Evolutionary conservation across 1,140 invertebrate genomes (phyloP).

Genomic region (Hycleus phaleratus): DNA sequence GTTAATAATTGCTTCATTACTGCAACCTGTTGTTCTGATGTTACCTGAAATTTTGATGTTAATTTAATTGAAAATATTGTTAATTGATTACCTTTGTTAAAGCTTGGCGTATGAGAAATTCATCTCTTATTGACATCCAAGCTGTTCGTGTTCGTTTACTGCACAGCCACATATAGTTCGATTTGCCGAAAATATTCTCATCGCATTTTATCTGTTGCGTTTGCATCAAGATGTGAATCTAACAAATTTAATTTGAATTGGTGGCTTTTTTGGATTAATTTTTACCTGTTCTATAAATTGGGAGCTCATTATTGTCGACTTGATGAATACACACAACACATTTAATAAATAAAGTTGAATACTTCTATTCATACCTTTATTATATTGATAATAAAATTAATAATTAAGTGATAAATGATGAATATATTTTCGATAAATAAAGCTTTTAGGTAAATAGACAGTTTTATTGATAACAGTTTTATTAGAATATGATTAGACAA

Average conservation of each 20-base stretch:
- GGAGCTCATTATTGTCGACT: slow-evolving; percentile 19
- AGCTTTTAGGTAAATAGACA: slow-evolving; percentile 10
- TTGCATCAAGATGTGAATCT: slow-evolving; percentile 33
- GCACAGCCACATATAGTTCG: slow-evolving; percentile 32
- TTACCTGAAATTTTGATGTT: slow-evolving; percentile 18
- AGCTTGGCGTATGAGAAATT: slow-evolving; percentile 27
- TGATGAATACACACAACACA: background rate
- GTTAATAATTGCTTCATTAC: slow-evolving; percentile 26
- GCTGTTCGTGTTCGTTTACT: slow-evolving; percentile 24
- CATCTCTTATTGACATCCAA: slow-evolving; percentile 28
- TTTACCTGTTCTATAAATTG: slow-evolving; percentile 28
- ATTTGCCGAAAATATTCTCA: slow-evolving; percentile 25
- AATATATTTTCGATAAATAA: slow-evolving; percentile 2
- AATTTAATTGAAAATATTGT: background rate
- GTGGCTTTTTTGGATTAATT: background rate
- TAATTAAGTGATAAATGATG: slow-evolving; percentile 14
- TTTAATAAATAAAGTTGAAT: no score
- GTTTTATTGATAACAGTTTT: slow-evolving; percentile 7
- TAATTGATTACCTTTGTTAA: slow-evolving; percentile 24
- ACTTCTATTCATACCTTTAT: no score
- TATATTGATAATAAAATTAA: no score
- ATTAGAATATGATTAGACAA: slow-evolving; percentile 4
- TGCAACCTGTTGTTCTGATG: slow-evolving; percentile 26
- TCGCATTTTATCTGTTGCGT: slow-evolving; percentile 29
- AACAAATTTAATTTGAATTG: slow-evolving; percentile 4